Conservation (phyloP, 2,797 vertebrate species). For the Mus caroli region DNA sequence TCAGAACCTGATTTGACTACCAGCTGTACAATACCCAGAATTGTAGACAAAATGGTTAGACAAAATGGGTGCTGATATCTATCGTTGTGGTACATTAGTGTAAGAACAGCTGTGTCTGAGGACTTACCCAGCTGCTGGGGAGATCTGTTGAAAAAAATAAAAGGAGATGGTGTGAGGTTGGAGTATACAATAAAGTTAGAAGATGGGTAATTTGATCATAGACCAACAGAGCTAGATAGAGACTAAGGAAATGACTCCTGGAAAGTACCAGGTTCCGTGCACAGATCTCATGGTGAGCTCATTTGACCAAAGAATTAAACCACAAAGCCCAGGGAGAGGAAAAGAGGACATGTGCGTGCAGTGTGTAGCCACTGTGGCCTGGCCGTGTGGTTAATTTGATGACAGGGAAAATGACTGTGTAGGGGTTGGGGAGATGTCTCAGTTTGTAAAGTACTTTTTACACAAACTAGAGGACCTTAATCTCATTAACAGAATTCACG, state of each 20-base stretch:
- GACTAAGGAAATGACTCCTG: neutral
- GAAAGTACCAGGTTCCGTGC: neutral
- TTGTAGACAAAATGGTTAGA: neutral
- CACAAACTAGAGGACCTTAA: neutral
- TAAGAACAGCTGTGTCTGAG: neutral
- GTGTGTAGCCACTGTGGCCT: neutral
- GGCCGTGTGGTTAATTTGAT: neutral
- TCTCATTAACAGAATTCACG: neutral
- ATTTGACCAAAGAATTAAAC: neutral
- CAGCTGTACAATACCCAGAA: neutral
- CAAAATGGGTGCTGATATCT: neutral
- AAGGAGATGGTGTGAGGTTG: neutral
- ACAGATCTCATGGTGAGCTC: neutral
- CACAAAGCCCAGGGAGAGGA: neutral
- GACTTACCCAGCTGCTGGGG: neutral
- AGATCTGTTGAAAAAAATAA: neutral
- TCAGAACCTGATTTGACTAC: neutral
- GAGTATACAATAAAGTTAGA: neutral
- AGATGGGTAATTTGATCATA: neutral
- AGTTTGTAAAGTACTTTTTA: neutral
- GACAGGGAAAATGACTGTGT: neutral
- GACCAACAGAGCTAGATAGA: neutral
- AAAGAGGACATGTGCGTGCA: neutral
- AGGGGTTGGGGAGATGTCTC: neutral
- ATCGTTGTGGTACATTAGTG: neutral